Evolutionary conservation across 2,113 vertebrate genomes (phyloP), one percentile per base, ranked within the genome.

Genomic region (Zosterops japonicus): DNA sequence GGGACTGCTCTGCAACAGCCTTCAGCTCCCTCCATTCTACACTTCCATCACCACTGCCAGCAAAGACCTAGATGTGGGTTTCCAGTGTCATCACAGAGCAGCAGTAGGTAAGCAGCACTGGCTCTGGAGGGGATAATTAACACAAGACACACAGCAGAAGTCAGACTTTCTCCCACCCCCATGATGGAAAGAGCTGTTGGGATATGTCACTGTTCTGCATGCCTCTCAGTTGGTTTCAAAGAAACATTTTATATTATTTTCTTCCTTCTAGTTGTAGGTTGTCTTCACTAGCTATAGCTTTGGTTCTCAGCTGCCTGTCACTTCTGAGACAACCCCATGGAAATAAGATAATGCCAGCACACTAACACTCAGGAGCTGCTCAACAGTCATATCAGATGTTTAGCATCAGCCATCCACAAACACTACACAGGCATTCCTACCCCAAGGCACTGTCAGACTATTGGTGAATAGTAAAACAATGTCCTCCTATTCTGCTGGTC

Each of bases 11-110:
- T 83, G 55, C 39, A 90, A 57, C 18, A 72, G 8, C 14, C 17
- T 55, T 82, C 69, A 86, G 22, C 60, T 52, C 33, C 56, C 29
- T 75, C 29, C 39, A 27, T 56, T 52, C 69, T 65, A 22, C 1
- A 3, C 3, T 8, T 11, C 16, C 57, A 52, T 14, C 53, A 61
- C 13, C 19, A 68, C 22, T 0, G 0, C 11, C 49, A 74, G 35
- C 39, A 78, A 83, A 52, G 10, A 65, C 7, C 6, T 36, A 29
- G 27, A 42, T 35, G 14, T 33, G 42, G 8, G 41, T 35, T 79
- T 79, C 18, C n/a, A 60, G 0, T 8, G 6, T 2, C 2, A 4
- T 46, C 15, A 60, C 3, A 65, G 55, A 67, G 41, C n/a, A 71
- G 49, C 19, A 60, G 10, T 2, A 57, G 36, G 18, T 22, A 67